A percentile compares a stretch with the other conserved stretches of the same genome.
Conservation (phyloP, 1,140 invertebrate genomes). For the Temnothorax longispinosus region DNA sequence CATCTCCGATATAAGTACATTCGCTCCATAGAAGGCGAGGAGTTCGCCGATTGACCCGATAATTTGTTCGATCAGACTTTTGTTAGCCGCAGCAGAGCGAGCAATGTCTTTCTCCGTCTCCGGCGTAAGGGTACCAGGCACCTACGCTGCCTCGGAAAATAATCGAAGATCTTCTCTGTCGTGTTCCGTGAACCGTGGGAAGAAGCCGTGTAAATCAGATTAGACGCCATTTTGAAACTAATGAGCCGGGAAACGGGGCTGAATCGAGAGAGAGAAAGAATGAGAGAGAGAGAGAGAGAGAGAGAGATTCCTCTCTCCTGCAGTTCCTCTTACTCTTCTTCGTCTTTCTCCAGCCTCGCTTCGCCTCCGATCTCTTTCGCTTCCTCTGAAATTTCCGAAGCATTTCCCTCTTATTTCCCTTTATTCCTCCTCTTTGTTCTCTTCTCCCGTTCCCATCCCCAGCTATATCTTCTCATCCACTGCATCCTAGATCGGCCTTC, state of each 20-base stretch:
- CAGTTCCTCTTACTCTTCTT: not conserved
- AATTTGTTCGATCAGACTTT: conserved; percentile 43
- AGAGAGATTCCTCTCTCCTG: not conserved
- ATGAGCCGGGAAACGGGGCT: conserved; percentile 46
- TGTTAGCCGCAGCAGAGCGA: not conserved
- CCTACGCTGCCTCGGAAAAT: conserved; percentile 20
- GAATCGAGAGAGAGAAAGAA: conserved; percentile 24
- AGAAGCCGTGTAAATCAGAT: conserved; percentile 51
- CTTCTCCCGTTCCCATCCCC: not conserved
- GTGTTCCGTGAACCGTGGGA: conserved; percentile 28
- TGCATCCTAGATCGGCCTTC: conserved; percentile 34
- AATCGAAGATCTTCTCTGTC: conserved; percentile 41
- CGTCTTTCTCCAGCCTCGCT: conserved; percentile 7
- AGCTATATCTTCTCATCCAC: not conserved
- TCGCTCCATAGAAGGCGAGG: not conserved
- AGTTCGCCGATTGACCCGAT: conserved; percentile 25
- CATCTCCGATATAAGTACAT: not conserved
- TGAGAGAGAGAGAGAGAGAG: not conserved
- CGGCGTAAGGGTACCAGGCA: not conserved
- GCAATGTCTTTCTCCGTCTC: not conserved
- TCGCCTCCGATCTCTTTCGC: conserved; percentile 6
- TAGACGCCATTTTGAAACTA: conserved; percentile 54
- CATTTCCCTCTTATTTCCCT: conserved; percentile 31
- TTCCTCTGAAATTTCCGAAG: conserved; percentile 38
- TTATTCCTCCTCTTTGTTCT: conserved; percentile 32